Base-by-base conservation (phyloP, 2,888 invertebrate genomes). In the Seladonia tumulorum region DNA sequence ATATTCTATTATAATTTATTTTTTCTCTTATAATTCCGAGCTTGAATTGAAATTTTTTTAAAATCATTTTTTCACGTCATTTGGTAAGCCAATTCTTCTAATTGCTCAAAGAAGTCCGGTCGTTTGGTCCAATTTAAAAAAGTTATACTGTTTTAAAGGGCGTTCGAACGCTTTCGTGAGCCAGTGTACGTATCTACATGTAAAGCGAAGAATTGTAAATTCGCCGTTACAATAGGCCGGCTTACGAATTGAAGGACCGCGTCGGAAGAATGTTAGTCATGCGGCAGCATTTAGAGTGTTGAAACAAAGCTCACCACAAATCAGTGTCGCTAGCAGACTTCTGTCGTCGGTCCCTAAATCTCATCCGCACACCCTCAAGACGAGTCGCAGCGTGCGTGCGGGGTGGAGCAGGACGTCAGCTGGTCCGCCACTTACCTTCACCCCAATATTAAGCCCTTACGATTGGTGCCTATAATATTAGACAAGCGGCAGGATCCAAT, bases 361-460 rank as follows among this genome's bases (percentile, higher is more conserved):
- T 95, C 94, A 93, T 94, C 94, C 94, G 92, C 94, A 94, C 95
- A 94, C 94, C 93, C 95, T 94, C 95, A 94, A 94, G 94, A 94
- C 94, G 93, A 94, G 94, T 89, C 91, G 88, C 94, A 94, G 93
- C 94, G 93, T 95, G 95, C 94, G 94, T 95, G 94, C 93, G 88
- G 93, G 92, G 93, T 91, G 92, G 89, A 92, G 91, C 88, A 87
- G 88, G 95, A 96, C 96, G 96, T 96, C 96, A 96, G 95, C 96
- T 96, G 96, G 95, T 94, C 93, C 94, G 94, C 95, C 96, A 96
- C 96, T 96, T 96, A 95, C 94, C 95, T 95, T 95, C 94, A 94
- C 94, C 95, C 95, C 93, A 93, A 94, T 95, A 95, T 95, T 94
- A 95, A 95, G 94, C 94, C 93, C 94, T 94, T 93, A 93, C 94